Evolutionary conservation across 2,113 vertebrate species (phyloP).

Genomic region (Neotoma lepida): DNA sequence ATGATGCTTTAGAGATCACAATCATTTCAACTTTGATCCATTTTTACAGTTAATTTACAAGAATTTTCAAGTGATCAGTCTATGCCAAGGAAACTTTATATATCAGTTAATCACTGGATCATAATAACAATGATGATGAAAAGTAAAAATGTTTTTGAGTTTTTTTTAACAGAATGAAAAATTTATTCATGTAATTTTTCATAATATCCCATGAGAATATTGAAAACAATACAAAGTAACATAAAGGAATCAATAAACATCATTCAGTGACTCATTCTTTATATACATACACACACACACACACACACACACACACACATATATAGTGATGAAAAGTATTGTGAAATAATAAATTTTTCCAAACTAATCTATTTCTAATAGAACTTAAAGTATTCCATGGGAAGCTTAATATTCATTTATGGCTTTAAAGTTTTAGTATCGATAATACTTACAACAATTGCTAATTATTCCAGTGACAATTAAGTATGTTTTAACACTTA

Average conservation of each 20-base stretch:
- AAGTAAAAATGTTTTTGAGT: not conserved
- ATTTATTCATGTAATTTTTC: not conserved
- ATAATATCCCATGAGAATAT: not conserved
- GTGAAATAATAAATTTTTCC: not conserved
- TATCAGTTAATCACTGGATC: not conserved
- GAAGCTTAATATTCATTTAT: not conserved
- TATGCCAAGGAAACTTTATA: not conserved
- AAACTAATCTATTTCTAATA: not conserved
- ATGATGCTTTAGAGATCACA: not conserved
- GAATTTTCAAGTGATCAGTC: conserved; percentile 29
- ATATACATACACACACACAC: too few species aligned
- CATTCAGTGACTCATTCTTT: not conserved
- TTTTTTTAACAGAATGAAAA: conserved; percentile 17
- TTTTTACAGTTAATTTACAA: conserved; percentile 19
- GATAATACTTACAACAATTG: not conserved
- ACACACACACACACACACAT: too few species aligned
- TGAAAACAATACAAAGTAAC: conserved; percentile 9
- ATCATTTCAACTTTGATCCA: not conserved
- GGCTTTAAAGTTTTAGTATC: not conserved
- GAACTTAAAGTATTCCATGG: not conserved
- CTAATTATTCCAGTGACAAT: not conserved
- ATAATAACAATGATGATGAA: not conserved
- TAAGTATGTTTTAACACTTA: not conserved
- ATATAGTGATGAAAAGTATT: not conserved
- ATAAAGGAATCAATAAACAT: not conserved